Conservation (phyloP, 2,113 vertebrate species). For the Heloderma charlesbogerti region DNA sequence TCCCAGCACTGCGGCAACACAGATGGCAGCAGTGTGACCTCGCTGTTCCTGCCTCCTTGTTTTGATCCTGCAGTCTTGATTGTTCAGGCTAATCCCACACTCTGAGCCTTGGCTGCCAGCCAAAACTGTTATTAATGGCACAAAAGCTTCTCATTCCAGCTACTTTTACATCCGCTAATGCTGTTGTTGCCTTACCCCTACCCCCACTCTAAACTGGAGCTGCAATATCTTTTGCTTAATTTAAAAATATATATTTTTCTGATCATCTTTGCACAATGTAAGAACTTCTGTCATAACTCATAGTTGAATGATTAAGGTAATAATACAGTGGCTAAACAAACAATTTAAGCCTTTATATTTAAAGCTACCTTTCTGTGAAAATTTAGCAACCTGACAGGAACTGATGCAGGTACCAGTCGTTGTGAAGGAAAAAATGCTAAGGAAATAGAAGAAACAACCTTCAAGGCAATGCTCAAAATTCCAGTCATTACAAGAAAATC, state of each 20-base stretch:
- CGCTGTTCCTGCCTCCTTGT: slow-evolving; percentile 90
- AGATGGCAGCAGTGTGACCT: slow-evolving; percentile 93
- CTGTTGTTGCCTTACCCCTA: slow-evolving; percentile 58
- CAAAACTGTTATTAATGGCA: slow-evolving; percentile 88
- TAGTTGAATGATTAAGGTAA: accelerated
- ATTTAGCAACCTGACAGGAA: background rate
- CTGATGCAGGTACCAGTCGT: background rate
- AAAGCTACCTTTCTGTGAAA: background rate
- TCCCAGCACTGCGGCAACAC: slow-evolving; percentile 87
- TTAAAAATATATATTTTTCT: background rate
- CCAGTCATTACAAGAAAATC: background rate
- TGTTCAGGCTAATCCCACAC: slow-evolving; percentile 90
- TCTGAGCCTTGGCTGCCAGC: slow-evolving; percentile 85
- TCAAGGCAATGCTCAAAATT: background rate
- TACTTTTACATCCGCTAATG: slow-evolving; percentile 76
- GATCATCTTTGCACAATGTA: background rate
- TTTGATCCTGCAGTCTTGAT: slow-evolving; percentile 90
- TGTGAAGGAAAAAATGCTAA: background rate
- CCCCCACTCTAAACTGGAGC: slow-evolving; percentile 61
- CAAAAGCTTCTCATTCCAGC: slow-evolving; percentile 89
- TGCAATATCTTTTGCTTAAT: slow-evolving; percentile 45
- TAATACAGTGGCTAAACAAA: slow-evolving; percentile 24
- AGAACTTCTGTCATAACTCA: background rate
- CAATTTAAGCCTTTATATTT: background rate
- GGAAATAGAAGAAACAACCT: background rate